These are phyloP conservation scores for Paracentrotus lividus DNA, from an alignment of 53 echinoderm and acorn worm species.

Conservation along the genomic window DNA sequence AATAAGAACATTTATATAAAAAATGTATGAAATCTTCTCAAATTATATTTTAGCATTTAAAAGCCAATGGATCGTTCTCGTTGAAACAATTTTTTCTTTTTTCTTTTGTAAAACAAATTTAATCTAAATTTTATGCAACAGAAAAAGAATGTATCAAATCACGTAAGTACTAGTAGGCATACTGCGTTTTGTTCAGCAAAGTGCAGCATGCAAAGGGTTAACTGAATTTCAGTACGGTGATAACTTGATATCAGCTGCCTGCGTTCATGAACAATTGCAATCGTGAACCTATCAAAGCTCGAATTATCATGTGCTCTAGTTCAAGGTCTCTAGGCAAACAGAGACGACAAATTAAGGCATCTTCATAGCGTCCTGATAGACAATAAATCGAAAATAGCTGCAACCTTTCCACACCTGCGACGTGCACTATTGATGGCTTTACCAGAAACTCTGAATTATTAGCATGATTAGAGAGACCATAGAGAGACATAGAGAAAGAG, in stretches of 20 bases:
- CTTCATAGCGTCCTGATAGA: not conserved
- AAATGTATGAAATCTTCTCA: no score
- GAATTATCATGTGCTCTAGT: not conserved
- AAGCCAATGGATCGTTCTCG: no score
- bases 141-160: no score
- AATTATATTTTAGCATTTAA: no score
- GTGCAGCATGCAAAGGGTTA: no score
- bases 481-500: not conserved
- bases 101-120: no score
- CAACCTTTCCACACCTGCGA: slow-evolving; percentile 33
- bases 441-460: not conserved
- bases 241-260: not conserved
- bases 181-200: no score
- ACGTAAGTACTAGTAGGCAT: no score
- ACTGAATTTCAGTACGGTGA: not conserved
- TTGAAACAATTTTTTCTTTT: no score
- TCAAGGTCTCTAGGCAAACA: slow-evolving; percentile 31
- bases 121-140: no score
- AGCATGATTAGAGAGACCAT: not conserved
- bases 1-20: no score
- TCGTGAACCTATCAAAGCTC: not conserved
- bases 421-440: slow-evolving; percentile 37
- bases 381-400: slow-evolving; percentile 49
- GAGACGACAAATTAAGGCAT: slow-evolving; percentile 16
- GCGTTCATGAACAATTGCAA: not conserved